Evolutionary conservation across 2,888 invertebrate genomes (phyloP).

Genomic region (Hofmannophila pseudospretella): DNA sequence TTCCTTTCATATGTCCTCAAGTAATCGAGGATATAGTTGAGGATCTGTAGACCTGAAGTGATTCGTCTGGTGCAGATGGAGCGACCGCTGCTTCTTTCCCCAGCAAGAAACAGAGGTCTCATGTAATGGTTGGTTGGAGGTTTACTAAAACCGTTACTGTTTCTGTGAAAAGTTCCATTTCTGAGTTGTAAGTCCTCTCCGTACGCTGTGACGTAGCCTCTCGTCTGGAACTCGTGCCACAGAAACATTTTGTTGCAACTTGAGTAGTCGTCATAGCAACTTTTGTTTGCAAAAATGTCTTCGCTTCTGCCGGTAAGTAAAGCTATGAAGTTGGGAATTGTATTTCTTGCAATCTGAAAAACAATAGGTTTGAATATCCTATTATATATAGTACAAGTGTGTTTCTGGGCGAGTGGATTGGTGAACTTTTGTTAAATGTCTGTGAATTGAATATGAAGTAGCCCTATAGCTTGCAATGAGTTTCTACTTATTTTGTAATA

Average conservation of each 20-base stretch:
- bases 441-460: too few species aligned
- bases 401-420: too few species aligned
- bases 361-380: too few species aligned
- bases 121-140: slow-evolving; percentile 78
- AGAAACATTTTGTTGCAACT: not conserved
- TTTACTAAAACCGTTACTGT: slow-evolving; percentile 52
- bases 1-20: not conserved
- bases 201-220: slow-evolving; percentile 1
- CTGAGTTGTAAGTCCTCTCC: not conserved
- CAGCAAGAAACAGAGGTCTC: slow-evolving; percentile 4
- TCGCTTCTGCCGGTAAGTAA: not conserved
- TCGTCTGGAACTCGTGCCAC: not conserved
- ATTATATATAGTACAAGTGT: too few species aligned
- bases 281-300: not conserved
- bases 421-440: too few species aligned
- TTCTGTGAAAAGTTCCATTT: not conserved
- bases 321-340: not conserved
- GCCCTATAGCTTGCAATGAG: too few species aligned
- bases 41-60: not conserved
- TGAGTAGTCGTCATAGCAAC: not conserved
- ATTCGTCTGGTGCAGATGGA: not conserved
- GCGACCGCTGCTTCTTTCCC: not conserved
- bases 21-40: not conserved
- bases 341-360: not conserved
- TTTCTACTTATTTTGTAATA: too few species aligned